Percentiles rank a stretch among this genome's conserved stretches.
Evolutionary conservation across 1,140 invertebrate genomes (phyloP).

Genomic region (Procambarus virginalis): DNA sequence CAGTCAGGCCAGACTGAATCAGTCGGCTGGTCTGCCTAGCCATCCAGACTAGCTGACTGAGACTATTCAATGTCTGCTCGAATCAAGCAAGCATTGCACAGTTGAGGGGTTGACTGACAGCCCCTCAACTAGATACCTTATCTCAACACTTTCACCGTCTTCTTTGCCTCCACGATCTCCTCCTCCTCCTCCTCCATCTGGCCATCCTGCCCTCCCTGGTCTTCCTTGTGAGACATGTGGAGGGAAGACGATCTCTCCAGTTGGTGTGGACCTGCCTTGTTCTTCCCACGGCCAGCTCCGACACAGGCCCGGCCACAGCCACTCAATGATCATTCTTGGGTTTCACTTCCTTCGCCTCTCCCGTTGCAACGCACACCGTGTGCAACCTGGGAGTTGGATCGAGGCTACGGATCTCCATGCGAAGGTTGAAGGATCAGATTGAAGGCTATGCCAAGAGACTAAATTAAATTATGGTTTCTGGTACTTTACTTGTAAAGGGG

Average conservation of each 20-base stretch:
- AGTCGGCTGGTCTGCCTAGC: no score
- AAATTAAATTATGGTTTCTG: no score
- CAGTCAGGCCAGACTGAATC: no score
- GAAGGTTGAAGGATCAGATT: background rate
- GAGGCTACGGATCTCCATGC: background rate
- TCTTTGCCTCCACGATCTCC: background rate
- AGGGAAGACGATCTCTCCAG: background rate
- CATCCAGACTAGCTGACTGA: no score
- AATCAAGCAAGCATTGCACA: no score
- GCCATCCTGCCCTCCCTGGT: no score
- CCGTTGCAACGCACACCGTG: background rate
- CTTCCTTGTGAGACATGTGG: background rate
- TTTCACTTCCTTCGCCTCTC: slow-evolving; percentile 4
- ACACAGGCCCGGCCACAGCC: background rate
- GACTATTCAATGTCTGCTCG: no score
- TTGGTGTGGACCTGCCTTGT: background rate
- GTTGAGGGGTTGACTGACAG: no score
- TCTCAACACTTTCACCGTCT: no score
- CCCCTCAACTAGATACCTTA: no score
- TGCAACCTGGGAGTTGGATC: background rate
- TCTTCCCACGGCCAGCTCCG: background rate
- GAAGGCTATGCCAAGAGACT: background rate
- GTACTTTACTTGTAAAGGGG: no score
- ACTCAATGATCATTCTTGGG: background rate
- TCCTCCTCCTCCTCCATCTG: background rate